These are phyloP conservation scores for Nothoprocta perdicaria DNA, from an alignment of 2,113 vertebrate genomes.

Conservation along the genomic window DNA sequence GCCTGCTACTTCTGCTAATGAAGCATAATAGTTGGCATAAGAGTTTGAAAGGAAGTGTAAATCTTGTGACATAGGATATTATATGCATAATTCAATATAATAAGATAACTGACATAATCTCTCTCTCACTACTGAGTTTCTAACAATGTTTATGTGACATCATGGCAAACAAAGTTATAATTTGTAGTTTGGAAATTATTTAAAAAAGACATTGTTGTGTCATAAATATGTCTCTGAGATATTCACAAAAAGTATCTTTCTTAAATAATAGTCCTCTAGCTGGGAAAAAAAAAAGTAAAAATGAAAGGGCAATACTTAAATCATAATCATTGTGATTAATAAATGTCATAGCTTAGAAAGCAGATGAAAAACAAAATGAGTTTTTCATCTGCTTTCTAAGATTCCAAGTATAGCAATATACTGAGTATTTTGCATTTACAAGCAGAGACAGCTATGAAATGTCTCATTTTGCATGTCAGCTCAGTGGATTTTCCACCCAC, in stretches of 20 bases:
- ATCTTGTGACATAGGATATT: not conserved
- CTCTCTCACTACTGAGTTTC: not conserved
- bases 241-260: not conserved
- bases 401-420: conserved; percentile 35
- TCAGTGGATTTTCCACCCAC: conserved; percentile 40
- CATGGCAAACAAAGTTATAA: not conserved
- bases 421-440: conserved; percentile 60
- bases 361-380: conserved; percentile 43
- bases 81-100: not conserved
- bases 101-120: not conserved
- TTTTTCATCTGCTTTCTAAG: conserved; percentile 13
- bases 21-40: not conserved
- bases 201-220: not conserved
- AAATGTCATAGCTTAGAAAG: not conserved
- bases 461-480: conserved; percentile 50
- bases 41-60: not conserved
- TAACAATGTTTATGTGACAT: not conserved
- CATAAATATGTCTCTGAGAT: not conserved
- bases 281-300: not conserved
- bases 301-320: not conserved
- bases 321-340: not conserved
- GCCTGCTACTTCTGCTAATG: not conserved
- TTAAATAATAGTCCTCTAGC: not conserved
- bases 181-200: not conserved
- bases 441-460: conserved; percentile 40